phyloP scores from a whole-genome alignment of 2,888 invertebrate species.

The Drosophila anomalipes region DNA sequence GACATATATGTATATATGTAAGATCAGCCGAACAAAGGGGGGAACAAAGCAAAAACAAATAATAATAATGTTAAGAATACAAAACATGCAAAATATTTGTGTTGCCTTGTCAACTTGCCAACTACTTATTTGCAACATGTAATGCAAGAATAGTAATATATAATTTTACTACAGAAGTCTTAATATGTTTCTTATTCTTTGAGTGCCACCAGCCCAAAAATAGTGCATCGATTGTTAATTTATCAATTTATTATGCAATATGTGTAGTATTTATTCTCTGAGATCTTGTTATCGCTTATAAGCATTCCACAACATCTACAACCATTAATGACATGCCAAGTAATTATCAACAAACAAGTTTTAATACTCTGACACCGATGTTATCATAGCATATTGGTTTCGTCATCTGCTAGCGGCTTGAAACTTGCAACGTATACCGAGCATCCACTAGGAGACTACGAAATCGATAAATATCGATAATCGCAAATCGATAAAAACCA shows the following conservation, averaged over 20 bases:
- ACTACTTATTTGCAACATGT: not conserved
- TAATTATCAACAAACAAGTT: not conserved
- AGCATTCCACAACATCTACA: not conserved
- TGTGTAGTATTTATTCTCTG: not conserved
- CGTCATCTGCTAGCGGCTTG: not conserved
- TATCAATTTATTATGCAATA: not conserved
- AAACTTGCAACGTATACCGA: not conserved
- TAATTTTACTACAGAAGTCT: not conserved
- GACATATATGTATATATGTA: not conserved
- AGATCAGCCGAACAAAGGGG: not conserved
- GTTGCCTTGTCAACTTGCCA: slow-evolving; percentile 1
- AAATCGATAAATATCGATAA: not conserved
- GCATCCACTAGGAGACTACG: not conserved
- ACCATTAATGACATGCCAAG: not conserved
- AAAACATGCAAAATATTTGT: not conserved
- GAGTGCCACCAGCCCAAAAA: not conserved
- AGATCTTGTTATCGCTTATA: not conserved
- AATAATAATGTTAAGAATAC: not conserved
- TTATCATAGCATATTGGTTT: not conserved
- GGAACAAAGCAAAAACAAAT: not conserved
- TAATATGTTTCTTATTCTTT: not conserved
- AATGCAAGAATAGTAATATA: not conserved
- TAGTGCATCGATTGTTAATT: not conserved
- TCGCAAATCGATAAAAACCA: not conserved
- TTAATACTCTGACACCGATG: not conserved